Evolutionary conservation across 2,888 invertebrate genomes (phyloP).

Genomic region (Apotomis turbidana): DNA sequence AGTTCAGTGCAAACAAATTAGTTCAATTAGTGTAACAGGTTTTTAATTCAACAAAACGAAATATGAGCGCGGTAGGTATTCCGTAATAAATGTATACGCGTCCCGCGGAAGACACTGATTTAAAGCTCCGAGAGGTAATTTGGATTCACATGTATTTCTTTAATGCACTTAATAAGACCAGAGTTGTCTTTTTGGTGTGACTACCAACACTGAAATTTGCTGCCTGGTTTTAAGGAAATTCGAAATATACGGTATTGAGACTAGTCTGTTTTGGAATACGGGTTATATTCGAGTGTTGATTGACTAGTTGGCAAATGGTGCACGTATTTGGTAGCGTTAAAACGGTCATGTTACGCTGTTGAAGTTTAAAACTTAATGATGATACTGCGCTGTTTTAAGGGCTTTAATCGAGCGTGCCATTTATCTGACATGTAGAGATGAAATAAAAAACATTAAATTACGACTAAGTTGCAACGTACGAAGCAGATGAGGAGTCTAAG

Average conservation of each 20-base stretch:
- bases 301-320: background rate
- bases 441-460: too few species aligned
- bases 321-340: slow-evolving; percentile 6
- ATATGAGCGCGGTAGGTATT: slow-evolving; percentile 36
- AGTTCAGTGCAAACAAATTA: slow-evolving; percentile 22
- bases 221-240: background rate
- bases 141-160: slow-evolving; percentile 19
- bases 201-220: slow-evolving; percentile 8
- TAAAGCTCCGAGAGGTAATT: slow-evolving; percentile 23
- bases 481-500: too few species aligned
- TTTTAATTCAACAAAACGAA: slow-evolving; percentile 29
- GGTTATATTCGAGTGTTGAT: background rate
- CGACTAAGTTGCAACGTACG: too few species aligned
- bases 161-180: slow-evolving; percentile 28
- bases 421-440: background rate
- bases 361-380: slow-evolving; percentile 2
- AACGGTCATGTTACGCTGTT: slow-evolving; percentile 9
- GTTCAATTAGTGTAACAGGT: slow-evolving; percentile 35
- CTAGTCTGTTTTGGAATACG: background rate
- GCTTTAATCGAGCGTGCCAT: background rate
- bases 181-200: slow-evolving; percentile 17
- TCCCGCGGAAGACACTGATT: slow-evolving; percentile 35
- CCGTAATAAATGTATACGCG: slow-evolving; percentile 21
- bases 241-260: background rate
- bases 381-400: slow-evolving; percentile 2